Percentiles rank a stretch among this genome's conserved stretches.
Conservation (phyloP, 2,888 invertebrate genomes). For the Lithophane socia region DNA sequence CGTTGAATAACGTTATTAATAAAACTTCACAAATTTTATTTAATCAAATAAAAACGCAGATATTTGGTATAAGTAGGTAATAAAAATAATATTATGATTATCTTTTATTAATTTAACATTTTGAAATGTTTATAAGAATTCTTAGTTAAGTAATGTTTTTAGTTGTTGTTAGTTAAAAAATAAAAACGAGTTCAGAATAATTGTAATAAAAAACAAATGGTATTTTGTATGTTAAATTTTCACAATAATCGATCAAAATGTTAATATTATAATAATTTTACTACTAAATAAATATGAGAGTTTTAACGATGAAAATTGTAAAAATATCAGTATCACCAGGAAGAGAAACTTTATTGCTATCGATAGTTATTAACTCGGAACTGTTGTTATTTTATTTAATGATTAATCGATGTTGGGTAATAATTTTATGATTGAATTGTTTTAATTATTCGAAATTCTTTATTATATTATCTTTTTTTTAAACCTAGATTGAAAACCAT, state of each 20-base stretch:
- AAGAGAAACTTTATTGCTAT: conserved; percentile 38
- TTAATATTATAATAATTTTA: neutral
- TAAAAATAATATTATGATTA: too few species aligned
- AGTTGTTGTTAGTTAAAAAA: too few species aligned
- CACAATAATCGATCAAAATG: conserved; percentile 4
- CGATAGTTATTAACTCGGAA: conserved; percentile 14
- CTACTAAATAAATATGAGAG: neutral
- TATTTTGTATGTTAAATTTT: neutral
- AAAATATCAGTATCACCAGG: neutral
- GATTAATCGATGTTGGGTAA: neutral
- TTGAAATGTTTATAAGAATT: neutral
- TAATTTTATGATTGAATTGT: neutral
- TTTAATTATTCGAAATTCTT: too few species aligned
- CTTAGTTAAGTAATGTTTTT: too few species aligned
- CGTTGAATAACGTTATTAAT: neutral
- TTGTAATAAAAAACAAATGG: neutral
- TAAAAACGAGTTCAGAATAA: neutral
- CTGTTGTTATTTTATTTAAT: conserved; percentile 15
- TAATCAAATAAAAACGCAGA: neutral
- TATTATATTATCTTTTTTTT: too few species aligned
- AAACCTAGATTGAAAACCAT: neutral
- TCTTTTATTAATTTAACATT: neutral
- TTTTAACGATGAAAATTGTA: neutral
- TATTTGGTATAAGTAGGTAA: too few species aligned
- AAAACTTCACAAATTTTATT: neutral